Evolutionary conservation across 2,888 invertebrate genomes (phyloP).

Genomic region (Limnephilus rhombicus): DNA sequence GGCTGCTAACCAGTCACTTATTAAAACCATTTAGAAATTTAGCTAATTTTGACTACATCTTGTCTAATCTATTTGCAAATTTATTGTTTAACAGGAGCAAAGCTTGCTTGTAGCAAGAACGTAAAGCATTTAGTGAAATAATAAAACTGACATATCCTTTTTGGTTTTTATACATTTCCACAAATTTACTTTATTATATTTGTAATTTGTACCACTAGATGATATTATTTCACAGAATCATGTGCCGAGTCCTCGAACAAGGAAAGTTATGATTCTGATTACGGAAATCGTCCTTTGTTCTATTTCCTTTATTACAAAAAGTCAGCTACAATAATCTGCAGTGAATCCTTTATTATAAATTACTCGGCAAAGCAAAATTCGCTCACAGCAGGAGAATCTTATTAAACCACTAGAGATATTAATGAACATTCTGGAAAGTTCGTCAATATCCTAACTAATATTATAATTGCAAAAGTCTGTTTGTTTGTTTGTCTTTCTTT

Average conservation of each 20-base stretch:
- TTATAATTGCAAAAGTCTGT: too few relatives aligned
- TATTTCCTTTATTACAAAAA: neutral
- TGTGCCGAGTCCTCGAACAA: neutral
- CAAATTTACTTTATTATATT: neutral
- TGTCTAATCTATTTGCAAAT: too few relatives aligned
- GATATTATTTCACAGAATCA: slow-evolving; percentile 20
- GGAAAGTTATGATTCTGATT: slow-evolving; percentile 15
- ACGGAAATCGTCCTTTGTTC: neutral
- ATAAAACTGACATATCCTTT: neutral
- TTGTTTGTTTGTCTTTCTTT: neutral
- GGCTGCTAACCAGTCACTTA: too few relatives aligned
- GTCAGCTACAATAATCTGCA: neutral
- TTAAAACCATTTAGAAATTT: too few relatives aligned
- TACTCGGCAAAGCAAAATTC: neutral
- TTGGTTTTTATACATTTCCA: neutral
- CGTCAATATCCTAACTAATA: neutral
- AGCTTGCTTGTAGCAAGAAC: too few relatives aligned
- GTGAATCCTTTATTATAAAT: neutral
- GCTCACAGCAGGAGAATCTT: neutral
- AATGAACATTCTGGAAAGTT: neutral
- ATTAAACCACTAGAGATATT: neutral
- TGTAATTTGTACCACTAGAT: neutral
- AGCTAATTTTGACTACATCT: too few relatives aligned
- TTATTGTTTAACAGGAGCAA: too few relatives aligned
- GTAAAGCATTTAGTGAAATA: neutral